Conservation (phyloP, 2,113 vertebrate species). For the Lota lota region DNA sequence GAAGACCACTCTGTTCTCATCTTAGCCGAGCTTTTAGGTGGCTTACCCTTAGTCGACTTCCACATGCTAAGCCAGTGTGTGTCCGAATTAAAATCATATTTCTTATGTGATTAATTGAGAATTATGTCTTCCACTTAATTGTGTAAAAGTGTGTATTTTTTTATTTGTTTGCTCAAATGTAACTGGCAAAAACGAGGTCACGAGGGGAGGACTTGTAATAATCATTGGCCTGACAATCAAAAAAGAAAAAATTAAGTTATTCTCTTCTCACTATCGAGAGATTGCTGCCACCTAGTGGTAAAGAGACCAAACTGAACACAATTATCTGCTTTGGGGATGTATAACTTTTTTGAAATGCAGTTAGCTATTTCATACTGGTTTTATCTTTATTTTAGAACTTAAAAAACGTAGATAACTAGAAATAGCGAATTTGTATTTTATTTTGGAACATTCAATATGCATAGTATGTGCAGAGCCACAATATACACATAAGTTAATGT, state of each 20-base stretch:
- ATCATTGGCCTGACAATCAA: no score
- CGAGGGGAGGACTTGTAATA: no score
- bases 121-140: neutral
- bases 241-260: no score
- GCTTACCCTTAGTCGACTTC: no score
- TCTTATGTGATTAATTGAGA: neutral
- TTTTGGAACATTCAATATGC: no score
- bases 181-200: no score
- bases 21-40: no score
- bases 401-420: neutral
- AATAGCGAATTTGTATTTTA: no score
- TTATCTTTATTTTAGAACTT: neutral
- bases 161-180: neutral
- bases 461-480: no score
- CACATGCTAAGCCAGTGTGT: neutral
- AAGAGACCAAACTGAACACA: constrained; percentile 13
- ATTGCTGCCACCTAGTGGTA: constrained; percentile 42
- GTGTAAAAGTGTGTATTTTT: neutral
- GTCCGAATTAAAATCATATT: neutral
- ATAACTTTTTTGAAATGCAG: neutral
- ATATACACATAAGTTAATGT: no score
- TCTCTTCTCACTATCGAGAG: neutral
- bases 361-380: neutral
- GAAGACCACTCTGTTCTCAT: no score
- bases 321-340: neutral